Conservation (phyloP, 2,113 vertebrate genomes). For the Forbesichthys agassizii region DNA sequence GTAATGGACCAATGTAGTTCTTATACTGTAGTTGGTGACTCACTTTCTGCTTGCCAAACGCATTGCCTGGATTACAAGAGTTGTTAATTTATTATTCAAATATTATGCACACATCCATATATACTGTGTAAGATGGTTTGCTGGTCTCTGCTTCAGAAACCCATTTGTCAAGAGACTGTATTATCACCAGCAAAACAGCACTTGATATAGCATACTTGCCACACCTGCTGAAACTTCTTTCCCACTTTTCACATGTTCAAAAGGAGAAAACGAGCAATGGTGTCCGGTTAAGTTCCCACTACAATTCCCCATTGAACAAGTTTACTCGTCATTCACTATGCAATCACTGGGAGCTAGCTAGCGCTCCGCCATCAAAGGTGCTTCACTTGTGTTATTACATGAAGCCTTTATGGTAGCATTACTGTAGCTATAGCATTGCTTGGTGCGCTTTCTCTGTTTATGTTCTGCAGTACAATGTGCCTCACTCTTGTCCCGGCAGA, state of each 20-base stretch:
- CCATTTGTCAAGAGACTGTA: slow-evolving; percentile 47
- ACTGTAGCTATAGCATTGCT: slow-evolving; percentile 40
- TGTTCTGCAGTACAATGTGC: slow-evolving; percentile 61
- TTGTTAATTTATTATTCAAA: slow-evolving; percentile 34
- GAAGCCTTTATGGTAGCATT: slow-evolving; percentile 20
- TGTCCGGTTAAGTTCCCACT: background rate
- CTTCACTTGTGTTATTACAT: slow-evolving; percentile 33
- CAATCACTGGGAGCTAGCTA: slow-evolving; percentile 50
- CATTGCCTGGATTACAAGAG: slow-evolving; percentile 37
- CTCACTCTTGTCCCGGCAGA: slow-evolving; percentile 64
- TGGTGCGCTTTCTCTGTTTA: slow-evolving; percentile 22
- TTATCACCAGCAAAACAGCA: slow-evolving; percentile 58
- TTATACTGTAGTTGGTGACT: slow-evolving; percentile 22
- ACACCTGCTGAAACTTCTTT: too few species aligned
- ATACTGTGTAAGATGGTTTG: slow-evolving; percentile 24
- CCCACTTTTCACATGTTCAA: too few species aligned
- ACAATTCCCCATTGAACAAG: slow-evolving; percentile 15
- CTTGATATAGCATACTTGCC: background rate
- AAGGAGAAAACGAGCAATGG: too few species aligned
- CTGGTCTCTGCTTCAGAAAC: slow-evolving; percentile 13
- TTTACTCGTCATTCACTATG: slow-evolving; percentile 60
- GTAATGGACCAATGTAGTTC: slow-evolving; percentile 57
- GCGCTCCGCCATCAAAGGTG: slow-evolving; percentile 46
- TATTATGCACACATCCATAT: slow-evolving; percentile 40
- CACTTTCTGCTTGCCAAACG: slow-evolving; percentile 32